phyloP scores from a whole-genome alignment of 2,113 vertebrate genomes.

The Mirza zaza region DNA sequence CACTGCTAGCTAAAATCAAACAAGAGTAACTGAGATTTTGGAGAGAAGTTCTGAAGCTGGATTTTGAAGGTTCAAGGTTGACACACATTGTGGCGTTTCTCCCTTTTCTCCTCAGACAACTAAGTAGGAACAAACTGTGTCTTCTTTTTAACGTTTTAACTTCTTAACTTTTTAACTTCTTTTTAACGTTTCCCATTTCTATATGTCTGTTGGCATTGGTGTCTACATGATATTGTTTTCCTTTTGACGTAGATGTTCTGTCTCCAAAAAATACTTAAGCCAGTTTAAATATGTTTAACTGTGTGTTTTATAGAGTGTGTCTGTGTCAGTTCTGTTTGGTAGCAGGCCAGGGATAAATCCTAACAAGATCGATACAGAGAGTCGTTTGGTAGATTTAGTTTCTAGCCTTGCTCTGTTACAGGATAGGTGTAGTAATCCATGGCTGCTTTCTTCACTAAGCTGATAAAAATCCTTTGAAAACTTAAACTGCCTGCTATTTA shows the following conservation, averaged over 20 bases:
- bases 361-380: background rate
- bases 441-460: background rate
- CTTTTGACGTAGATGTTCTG: background rate
- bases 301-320: background rate
- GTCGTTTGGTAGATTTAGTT: background rate
- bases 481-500: constrained; percentile 29
- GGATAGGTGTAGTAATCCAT: background rate
- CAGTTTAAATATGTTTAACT: background rate
- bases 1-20: background rate
- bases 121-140: background rate
- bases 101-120: rapidly evolving
- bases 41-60: background rate
- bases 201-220: background rate
- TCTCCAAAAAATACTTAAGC: background rate
- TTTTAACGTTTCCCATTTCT: background rate
- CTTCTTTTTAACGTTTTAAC: background rate
- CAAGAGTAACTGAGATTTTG: background rate
- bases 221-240: rapidly evolving
- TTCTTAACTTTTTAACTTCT: too few relatives aligned
- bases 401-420: background rate
- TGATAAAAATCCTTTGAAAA: constrained; percentile 58
- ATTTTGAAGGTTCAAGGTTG: background rate
- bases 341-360: background rate
- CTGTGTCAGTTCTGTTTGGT: background rate
- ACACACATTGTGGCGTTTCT: background rate